Conservation (phyloP, 2,888 invertebrate genomes). For the Limnephilus marmoratus region DNA sequence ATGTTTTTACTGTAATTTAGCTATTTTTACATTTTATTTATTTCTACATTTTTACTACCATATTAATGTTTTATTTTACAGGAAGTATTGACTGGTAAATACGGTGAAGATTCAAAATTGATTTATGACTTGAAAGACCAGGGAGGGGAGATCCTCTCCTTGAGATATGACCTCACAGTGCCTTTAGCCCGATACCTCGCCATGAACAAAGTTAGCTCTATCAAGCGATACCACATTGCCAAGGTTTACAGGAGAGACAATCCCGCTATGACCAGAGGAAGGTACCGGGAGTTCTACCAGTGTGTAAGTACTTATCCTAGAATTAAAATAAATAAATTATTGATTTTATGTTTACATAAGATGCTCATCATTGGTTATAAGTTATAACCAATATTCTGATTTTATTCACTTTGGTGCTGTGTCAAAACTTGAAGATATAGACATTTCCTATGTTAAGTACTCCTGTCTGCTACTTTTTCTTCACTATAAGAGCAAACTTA, state of each 20-base stretch:
- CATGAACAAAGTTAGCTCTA: conserved; percentile 95
- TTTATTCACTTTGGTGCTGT: too few relatives aligned
- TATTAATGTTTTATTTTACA: conserved; percentile 70
- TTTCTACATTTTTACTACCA: not conserved
- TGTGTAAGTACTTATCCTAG: conserved; percentile 86
- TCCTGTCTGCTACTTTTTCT: not conserved
- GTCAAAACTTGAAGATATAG: too few relatives aligned
- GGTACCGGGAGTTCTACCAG: conserved; percentile 99
- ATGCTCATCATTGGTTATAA: too few relatives aligned
- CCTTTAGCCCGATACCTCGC: conserved; percentile 98
- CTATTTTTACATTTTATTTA: not conserved
- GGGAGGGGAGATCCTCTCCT: conserved; percentile 96
- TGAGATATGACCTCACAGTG: conserved; percentile 98
- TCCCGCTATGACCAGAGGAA: conserved; percentile 96
- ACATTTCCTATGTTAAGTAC: too few relatives aligned
- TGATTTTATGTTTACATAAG: not conserved
- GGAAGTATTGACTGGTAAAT: conserved; percentile 99
- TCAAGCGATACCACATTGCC: conserved; percentile 98
- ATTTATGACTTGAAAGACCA: conserved; percentile 99
- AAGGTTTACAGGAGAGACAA: conserved; percentile 99
- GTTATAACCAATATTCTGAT: too few relatives aligned
- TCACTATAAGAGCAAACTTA: not conserved
- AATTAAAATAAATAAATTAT: conserved; percentile 8
- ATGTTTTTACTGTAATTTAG: not conserved
- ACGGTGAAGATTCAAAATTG: conserved; percentile 99